Evolutionary conservation across 2,113 vertebrate species (phyloP).

Genomic region (Oostethus manadensis): DNA sequence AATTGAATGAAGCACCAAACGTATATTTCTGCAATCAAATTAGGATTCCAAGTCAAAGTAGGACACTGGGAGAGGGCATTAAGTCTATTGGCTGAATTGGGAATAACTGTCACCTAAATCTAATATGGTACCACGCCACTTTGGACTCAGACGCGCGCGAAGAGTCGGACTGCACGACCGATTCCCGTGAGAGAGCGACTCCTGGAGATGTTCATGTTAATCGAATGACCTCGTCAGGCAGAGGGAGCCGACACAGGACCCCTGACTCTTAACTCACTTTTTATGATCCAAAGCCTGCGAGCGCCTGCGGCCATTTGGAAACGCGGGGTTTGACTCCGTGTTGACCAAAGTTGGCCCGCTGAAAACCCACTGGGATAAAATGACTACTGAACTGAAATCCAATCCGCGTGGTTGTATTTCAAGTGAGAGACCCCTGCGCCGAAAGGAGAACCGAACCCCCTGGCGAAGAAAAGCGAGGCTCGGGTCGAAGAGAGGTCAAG

Average conservation of each 20-base stretch:
- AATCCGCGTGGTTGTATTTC: slow-evolving; percentile 47
- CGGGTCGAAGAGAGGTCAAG: slow-evolving; percentile 37
- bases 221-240: slow-evolving; percentile 39
- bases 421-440: slow-evolving; percentile 28
- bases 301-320: slow-evolving; percentile 25
- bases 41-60: slow-evolving; percentile 59
- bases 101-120: slow-evolving; percentile 59
- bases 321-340: slow-evolving; percentile 24
- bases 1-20: slow-evolving; percentile 60
- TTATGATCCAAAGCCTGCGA: slow-evolving; percentile 29
- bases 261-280: slow-evolving; percentile 21
- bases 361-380: slow-evolving; percentile 31
- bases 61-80: slow-evolving; percentile 56
- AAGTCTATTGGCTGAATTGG: slow-evolving; percentile 61
- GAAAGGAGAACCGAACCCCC: slow-evolving; percentile 51
- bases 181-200: slow-evolving; percentile 21
- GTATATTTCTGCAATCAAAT: slow-evolving; percentile 61
- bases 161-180: not conserved
- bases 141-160: slow-evolving; percentile 20
- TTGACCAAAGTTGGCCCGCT: slow-evolving; percentile 41
- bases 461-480: slow-evolving; percentile 40
- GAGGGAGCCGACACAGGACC: slow-evolving; percentile 34
- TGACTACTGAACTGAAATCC: slow-evolving; percentile 41
- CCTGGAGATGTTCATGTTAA: slow-evolving; percentile 47
- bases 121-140: slow-evolving; percentile 46